Conservation (phyloP, 64 coral and sea anemone genomes). For the Stichodactyla mertensii region DNA sequence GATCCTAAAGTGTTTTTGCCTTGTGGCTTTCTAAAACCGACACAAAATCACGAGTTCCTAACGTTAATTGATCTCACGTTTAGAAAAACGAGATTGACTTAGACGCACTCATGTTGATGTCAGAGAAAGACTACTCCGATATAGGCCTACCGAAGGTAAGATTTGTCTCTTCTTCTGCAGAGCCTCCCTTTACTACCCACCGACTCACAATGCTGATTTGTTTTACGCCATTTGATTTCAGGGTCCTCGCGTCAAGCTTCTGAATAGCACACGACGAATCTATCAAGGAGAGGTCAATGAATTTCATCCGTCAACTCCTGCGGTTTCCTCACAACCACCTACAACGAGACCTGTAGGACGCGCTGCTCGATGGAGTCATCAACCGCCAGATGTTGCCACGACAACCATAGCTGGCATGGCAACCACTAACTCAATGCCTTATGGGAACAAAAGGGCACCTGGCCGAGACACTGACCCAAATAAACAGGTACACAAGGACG, state of each 20-base stretch:
- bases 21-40: neutral
- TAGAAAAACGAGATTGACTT: constrained; percentile 99
- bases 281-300: constrained; percentile 38
- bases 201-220: neutral
- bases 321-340: constrained; percentile 16
- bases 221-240: neutral
- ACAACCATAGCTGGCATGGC: constrained; percentile 3
- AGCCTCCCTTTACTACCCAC: neutral
- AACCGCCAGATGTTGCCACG: constrained; percentile 23
- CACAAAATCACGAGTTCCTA: neutral
- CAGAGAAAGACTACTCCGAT: constrained; percentile 96
- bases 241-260: constrained; percentile 56
- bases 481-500: constrained; percentile 33
- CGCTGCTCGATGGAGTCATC: constrained; percentile 40
- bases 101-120: constrained; percentile 97
- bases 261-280: constrained; percentile 47
- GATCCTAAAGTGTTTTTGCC: neutral
- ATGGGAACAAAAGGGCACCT: constrained; percentile 42
- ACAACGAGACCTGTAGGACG: constrained; percentile 30
- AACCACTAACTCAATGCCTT: constrained; percentile 37
- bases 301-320: constrained; percentile 23
- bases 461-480: constrained; percentile 48
- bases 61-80: neutral
- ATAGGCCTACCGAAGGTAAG: constrained; percentile 92
- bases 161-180: neutral